phyloP scores from a whole-genome alignment of 2,888 invertebrate genomes.

The Hecatera dysodea region DNA sequence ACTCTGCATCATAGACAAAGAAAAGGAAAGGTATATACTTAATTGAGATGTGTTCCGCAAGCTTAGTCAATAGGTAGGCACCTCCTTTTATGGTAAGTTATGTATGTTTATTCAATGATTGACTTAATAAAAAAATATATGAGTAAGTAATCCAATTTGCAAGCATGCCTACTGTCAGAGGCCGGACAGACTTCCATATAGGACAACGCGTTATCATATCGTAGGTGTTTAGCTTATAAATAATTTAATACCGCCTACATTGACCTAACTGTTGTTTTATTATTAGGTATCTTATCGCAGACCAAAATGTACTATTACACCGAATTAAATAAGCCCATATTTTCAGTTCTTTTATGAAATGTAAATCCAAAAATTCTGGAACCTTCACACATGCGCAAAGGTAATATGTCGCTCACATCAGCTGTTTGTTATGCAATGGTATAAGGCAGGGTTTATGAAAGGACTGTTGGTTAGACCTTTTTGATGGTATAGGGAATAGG shows the following conservation, averaged over 20 bases:
- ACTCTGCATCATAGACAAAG: neutral
- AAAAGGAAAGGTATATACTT: neutral
- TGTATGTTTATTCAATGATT: constrained; percentile 24
- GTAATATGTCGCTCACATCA: neutral
- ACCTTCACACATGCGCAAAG: neutral
- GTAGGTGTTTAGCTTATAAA: constrained; percentile 62
- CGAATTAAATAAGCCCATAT: neutral
- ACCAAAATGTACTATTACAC: constrained; percentile 2
- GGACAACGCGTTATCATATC: constrained; percentile 57
- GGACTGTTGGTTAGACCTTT: neutral
- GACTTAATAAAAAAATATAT: constrained; percentile 36
- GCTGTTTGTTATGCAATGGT: neutral
- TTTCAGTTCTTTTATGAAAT: constrained; percentile 12
- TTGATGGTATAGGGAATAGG: neutral
- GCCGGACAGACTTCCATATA: constrained; percentile 56
- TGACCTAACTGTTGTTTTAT: constrained; percentile 43
- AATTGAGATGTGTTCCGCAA: neutral
- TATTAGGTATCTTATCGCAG: constrained; percentile 47
- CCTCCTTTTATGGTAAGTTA: constrained; percentile 38
- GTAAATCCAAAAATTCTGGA: neutral
- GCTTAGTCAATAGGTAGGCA: neutral
- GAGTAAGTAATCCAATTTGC: constrained; percentile 58
- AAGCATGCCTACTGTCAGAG: constrained; percentile 44
- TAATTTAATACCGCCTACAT: constrained; percentile 57
- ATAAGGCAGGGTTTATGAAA: neutral